Conservation (phyloP, 2,888 invertebrate genomes). For the Willowsia nigromaculata region DNA sequence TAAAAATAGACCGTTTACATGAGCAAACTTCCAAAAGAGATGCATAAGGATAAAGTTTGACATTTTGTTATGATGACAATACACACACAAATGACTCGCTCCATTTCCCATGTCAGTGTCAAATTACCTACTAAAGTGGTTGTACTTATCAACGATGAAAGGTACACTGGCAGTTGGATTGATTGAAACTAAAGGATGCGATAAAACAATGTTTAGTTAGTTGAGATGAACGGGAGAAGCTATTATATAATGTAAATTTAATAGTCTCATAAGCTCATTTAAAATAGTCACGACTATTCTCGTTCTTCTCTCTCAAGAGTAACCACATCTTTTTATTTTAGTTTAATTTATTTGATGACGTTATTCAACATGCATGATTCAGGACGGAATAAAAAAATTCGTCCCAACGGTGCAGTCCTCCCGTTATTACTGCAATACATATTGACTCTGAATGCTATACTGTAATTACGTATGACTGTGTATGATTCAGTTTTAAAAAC, state of each 20-base stretch:
- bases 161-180: background rate
- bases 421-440: conserved; percentile 6
- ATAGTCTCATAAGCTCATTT: conserved; percentile 46
- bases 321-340: background rate
- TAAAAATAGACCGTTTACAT: background rate
- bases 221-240: background rate
- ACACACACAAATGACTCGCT: too few species aligned
- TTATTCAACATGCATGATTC: background rate
- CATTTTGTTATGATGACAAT: too few species aligned
- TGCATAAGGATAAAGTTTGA: background rate
- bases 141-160: conserved; percentile 3
- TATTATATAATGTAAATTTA: background rate
- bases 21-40: background rate
- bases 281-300: conserved; percentile 53
- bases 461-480: background rate
- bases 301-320: conserved; percentile 11
- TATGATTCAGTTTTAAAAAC: background rate
- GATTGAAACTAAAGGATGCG: conserved; percentile 20
- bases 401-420: background rate
- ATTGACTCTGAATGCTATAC: conserved; percentile 12
- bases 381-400: background rate
- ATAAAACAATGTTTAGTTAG: background rate
- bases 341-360: conserved; percentile 10
- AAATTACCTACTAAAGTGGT: background rate
- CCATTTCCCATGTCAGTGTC: conserved; percentile 56